Conservation (phyloP, 2,888 invertebrate genomes). For the Aromia moschata region DNA sequence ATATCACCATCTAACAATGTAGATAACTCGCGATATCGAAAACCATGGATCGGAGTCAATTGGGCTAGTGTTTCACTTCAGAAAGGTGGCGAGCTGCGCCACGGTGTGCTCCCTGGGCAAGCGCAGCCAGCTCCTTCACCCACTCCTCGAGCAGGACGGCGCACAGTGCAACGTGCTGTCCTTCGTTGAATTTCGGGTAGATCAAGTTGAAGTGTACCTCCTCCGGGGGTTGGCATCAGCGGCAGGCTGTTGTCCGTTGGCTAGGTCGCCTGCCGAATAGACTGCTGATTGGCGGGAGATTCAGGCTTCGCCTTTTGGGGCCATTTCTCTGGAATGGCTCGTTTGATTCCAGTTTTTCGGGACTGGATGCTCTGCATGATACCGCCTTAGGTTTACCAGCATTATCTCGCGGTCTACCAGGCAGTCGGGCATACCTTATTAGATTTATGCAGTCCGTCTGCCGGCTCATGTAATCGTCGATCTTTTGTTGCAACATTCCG, state of each 20-base stretch:
- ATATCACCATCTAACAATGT: slow-evolving; percentile 16
- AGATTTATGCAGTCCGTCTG: slow-evolving; percentile 70
- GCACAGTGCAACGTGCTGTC: slow-evolving; percentile 76
- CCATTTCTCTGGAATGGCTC: slow-evolving; percentile 73
- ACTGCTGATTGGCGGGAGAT: slow-evolving; percentile 78
- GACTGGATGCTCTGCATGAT: slow-evolving; percentile 63
- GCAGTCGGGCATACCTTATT: slow-evolving; percentile 82
- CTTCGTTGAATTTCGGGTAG: slow-evolving; percentile 60
- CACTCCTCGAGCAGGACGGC: slow-evolving; percentile 95
- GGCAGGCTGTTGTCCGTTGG: no score
- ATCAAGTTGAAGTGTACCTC: slow-evolving; percentile 51
- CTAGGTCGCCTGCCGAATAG: slow-evolving; percentile 69
- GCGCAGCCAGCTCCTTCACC: slow-evolving; percentile 92
- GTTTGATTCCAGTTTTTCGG: slow-evolving; percentile 37
- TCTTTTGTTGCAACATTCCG: slow-evolving; percentile 82
- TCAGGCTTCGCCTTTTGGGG: slow-evolving; percentile 78
- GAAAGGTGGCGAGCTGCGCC: slow-evolving; percentile 65
- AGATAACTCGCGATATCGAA: slow-evolving; percentile 15
- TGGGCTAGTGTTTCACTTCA: slow-evolving; percentile 51
- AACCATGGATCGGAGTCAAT: slow-evolving; percentile 10
- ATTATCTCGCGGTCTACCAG: slow-evolving; percentile 82
- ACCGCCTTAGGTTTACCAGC: slow-evolving; percentile 75
- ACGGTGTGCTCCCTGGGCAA: slow-evolving; percentile 75
- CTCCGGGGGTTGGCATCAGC: no score
- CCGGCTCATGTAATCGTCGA: slow-evolving; percentile 79